Percentiles rank a stretch among this genome's conserved stretches.
Conservation (phyloP, 2,113 vertebrate species). For the Madoqua kirkii region DNA sequence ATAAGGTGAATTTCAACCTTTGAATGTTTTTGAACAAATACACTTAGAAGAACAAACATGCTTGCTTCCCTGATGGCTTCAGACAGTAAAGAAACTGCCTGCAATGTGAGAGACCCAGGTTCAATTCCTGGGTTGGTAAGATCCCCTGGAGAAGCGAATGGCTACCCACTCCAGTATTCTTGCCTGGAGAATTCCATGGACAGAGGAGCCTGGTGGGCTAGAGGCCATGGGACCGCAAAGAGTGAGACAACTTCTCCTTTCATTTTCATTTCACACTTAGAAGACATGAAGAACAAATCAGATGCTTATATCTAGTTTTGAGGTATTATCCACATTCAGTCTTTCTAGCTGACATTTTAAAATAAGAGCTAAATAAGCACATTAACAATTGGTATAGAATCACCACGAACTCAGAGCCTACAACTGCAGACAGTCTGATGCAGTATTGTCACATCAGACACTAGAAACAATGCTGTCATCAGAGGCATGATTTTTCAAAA, state of each 20-base stretch:
- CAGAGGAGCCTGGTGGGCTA: neutral
- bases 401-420: neutral
- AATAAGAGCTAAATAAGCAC: neutral
- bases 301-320: neutral
- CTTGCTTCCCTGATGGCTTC: neutral
- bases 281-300: neutral
- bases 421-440: neutral
- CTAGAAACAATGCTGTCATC: neutral
- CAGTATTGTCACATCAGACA: rapidly evolving
- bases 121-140: neutral
- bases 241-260: neutral
- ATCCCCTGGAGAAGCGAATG: neutral
- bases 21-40: neutral
- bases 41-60: neutral
- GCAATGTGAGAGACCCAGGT: neutral
- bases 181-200: neutral
- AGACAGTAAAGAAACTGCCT: neutral
- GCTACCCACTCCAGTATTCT: neutral
- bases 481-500: neutral
- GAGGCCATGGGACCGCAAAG: neutral
- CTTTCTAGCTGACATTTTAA: neutral
- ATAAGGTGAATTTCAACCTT: neutral
- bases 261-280: neutral
- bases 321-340: neutral
- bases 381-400: neutral